Evolutionary conservation across 1,140 invertebrate genomes (phyloP).

Genomic region (Drosophila kurseongensis): DNA sequence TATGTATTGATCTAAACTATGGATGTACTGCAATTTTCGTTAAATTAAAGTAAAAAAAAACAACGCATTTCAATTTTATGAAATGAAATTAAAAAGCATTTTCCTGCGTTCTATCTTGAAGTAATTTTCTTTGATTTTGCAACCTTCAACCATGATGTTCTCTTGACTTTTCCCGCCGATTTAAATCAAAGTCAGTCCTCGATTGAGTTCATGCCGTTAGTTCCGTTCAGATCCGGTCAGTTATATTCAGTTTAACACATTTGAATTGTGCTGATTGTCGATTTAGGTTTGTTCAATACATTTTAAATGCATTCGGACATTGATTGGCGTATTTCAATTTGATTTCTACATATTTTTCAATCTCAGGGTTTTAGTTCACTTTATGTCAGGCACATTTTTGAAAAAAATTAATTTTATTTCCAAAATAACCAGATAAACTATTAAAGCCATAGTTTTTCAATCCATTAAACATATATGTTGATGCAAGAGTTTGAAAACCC

Average conservation of each 20-base stretch:
- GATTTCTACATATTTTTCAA: neutral
- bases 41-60: no score
- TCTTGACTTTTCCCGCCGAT: neutral
- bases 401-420: no score
- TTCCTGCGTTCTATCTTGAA: neutral
- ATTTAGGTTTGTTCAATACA: conserved; percentile 18
- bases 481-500: no score
- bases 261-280: conserved; percentile 6
- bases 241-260: conserved; percentile 18
- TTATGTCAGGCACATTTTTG: no score
- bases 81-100: no score
- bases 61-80: no score
- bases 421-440: no score
- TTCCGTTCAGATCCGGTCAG: conserved; percentile 10
- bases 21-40: no score
- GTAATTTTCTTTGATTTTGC: neutral
- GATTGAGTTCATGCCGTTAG: conserved; percentile 17
- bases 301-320: conserved; percentile 36
- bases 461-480: no score
- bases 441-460: no score
- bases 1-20: no score
- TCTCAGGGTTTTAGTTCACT: no score
- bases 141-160: conserved; percentile 7
- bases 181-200: conserved; percentile 3
- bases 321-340: conserved; percentile 19